A percentile compares a stretch with the other conserved stretches of the same genome.
phyloP scores from a whole-genome alignment of 2,888 invertebrate species.

The Labia minor region DNA sequence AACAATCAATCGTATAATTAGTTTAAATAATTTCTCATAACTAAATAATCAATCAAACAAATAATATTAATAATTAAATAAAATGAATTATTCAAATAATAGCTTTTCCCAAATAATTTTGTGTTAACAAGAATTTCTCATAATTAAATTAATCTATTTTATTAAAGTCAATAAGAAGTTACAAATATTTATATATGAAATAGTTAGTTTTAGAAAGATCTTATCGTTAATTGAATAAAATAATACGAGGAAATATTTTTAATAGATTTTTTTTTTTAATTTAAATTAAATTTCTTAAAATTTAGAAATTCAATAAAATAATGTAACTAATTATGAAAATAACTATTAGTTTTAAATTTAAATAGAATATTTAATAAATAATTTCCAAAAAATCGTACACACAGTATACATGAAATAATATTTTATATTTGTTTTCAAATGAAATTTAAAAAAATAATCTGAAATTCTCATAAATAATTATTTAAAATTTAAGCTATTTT shows the following conservation, averaged over 20 bases:
- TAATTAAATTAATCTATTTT: neutral
- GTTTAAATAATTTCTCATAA: neutral
- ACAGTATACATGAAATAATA: too few relatives aligned
- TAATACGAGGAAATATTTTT: neutral
- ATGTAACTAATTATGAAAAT: too few relatives aligned
- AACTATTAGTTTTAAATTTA: too few relatives aligned
- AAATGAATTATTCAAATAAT: neutral
- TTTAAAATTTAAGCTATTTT: too few relatives aligned
- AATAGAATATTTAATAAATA: too few relatives aligned
- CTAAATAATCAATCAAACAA: neutral
- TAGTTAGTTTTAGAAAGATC: neutral
- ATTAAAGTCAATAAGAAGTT: neutral
- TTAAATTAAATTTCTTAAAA: neutral
- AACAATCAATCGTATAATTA: too few relatives aligned
- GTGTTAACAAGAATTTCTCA: neutral
- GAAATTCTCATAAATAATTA: too few relatives aligned
- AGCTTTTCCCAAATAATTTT: neutral
- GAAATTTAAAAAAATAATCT: too few relatives aligned
- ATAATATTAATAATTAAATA: conserved; percentile 8
- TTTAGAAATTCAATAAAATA: too few relatives aligned
- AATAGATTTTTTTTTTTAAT: neutral
- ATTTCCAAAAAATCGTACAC: too few relatives aligned
- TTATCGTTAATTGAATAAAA: neutral
- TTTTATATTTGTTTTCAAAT: too few relatives aligned
- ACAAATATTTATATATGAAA: neutral